Evolutionary conservation across 2,888 invertebrate genomes (phyloP), one percentile per base, ranked within the genome.

Genomic region (Eupithecia centaureata): DNA sequence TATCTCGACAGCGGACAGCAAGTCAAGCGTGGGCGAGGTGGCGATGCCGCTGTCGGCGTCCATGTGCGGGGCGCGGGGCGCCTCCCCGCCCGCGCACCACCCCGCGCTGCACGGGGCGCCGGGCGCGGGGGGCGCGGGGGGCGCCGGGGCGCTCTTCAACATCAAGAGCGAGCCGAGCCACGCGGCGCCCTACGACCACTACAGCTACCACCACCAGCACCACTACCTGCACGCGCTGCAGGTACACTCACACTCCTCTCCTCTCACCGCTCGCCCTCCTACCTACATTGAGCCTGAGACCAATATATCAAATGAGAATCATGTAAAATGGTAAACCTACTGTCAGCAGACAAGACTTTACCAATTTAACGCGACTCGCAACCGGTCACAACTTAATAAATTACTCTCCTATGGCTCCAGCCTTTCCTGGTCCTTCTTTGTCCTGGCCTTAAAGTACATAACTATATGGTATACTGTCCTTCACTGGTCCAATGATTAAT

Each of bases 201-300:
- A 88, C 67, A 90, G 86, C 76, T 90, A 88, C 81, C 91, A 89
- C 86, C 87, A 86, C 67, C 94, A 94, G 74, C 93, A 90, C 65
- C 95, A 94, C 79, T 95, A 94, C 79, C 84, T 94, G 74, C 95
- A 94, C 80, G 94, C 94, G 32, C 85, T 94, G 71, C 92, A 92
- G 86, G 66, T 66, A 61, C 4, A 35, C 32, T 3, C 13, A 35
- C 51, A 22, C n/a, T 8, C 32, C 12, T 13, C 0, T 4, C 52
- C 52, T 12, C 30, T 51, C 12, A 2, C 12, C 10, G 12, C 8
- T 22, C 22, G 10, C 51, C 22, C 3, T 51, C 13, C 12, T 7
- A 33, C 33, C 33, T 33, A 33, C 33, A 5, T 33, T 7, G 33
- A 33, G 5, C 5, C 5, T 33, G n/a, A n/a, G n/a, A n/a, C n/a